Conservation (phyloP, 2,113 vertebrate genomes). For the Perca schrenkii region DNA sequence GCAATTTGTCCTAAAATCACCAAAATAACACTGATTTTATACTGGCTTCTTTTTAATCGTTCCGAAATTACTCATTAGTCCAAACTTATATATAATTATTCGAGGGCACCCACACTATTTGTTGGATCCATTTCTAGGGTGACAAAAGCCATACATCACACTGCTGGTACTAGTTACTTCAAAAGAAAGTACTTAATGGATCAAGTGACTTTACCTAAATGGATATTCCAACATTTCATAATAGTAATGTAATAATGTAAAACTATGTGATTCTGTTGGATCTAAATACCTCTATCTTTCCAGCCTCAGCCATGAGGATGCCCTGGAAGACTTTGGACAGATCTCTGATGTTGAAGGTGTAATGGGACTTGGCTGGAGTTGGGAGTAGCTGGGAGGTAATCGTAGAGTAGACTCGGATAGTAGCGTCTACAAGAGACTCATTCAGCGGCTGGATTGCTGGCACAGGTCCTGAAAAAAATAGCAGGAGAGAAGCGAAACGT, state of each 20-base stretch:
- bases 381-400: constrained; percentile 92
- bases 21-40: not conserved
- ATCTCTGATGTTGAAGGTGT: constrained; percentile 95
- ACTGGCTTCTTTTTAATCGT: not conserved
- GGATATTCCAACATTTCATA: not conserved
- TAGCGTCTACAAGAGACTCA: constrained; percentile 87
- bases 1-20: constrained; percentile 82
- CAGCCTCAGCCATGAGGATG: constrained; percentile 90
- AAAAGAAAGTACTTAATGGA: not conserved
- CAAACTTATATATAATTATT: not conserved
- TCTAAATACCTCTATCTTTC: constrained; percentile 82
- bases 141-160: not conserved
- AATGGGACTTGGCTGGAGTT: constrained; percentile 93
- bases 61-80: not conserved
- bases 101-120: not conserved
- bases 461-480: constrained; percentile 73
- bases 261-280: constrained; percentile 4
- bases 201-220: constrained; percentile 8
- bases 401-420: constrained; percentile 86
- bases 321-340: constrained; percentile 97
- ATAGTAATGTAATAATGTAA: not conserved
- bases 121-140: too few relatives aligned
- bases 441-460: constrained; percentile 82
- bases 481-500: not conserved
- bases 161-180: not conserved